A percentile compares a stretch with the other conserved stretches of the same genome.
These are phyloP conservation scores for Mustelus asterias DNA, from an alignment of 2,113 vertebrate genomes.

Conservation along the genomic window DNA sequence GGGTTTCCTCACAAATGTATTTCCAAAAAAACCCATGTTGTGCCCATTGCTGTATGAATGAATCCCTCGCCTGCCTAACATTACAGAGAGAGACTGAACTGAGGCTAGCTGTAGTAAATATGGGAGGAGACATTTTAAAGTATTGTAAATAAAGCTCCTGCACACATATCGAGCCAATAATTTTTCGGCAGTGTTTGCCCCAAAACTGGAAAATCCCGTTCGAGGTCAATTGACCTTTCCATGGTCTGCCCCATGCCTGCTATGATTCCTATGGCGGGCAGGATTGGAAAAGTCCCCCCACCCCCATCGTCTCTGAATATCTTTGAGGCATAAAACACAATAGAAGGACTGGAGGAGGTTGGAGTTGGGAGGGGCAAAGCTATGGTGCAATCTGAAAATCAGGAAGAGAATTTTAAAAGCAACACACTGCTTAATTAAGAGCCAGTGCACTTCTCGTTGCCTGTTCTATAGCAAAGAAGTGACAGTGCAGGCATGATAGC, in stretches of 20 bases:
- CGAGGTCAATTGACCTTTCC: too few species aligned
- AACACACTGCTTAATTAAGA: not conserved
- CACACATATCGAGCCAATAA: not conserved
- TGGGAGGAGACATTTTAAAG: not conserved
- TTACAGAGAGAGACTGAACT: not conserved
- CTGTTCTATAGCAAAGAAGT: not conserved
- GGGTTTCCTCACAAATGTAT: too few species aligned
- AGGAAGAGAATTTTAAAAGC: not conserved
- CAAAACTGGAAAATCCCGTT: too few species aligned
- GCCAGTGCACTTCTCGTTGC: not conserved
- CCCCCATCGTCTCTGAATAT: not conserved
- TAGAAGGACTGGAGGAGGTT: not conserved
- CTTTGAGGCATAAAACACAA: not conserved
- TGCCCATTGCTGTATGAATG: too few species aligned
- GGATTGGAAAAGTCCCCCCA: too few species aligned
- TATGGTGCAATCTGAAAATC: not conserved
- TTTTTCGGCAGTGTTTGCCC: too few species aligned
- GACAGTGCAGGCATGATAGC: not conserved
- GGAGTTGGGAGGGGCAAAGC: not conserved
- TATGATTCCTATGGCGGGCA: too few species aligned
- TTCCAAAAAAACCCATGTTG: too few species aligned
- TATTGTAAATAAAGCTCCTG: not conserved
- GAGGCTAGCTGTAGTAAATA: not conserved
- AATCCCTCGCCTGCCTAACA: too few species aligned
- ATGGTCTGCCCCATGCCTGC: too few species aligned